These are phyloP conservation scores for Rhinogobius similis DNA, from an alignment of 2,113 vertebrate species.

Conservation along the genomic window DNA sequence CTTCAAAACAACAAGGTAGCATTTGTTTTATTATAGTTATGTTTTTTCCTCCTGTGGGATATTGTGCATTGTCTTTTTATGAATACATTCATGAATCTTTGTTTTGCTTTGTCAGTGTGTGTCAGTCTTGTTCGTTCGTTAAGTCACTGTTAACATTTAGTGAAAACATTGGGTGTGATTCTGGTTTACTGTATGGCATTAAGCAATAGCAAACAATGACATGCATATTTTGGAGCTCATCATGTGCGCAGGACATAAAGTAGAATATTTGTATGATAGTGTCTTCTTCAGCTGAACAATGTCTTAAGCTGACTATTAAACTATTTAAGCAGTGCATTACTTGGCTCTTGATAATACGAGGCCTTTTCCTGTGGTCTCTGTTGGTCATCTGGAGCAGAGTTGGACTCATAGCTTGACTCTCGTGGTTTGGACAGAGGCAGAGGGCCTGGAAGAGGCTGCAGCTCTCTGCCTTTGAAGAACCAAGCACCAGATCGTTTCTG, in stretches of 20 bases:
- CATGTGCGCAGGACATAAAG: not conserved
- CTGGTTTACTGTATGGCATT: not conserved
- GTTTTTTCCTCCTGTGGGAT: not conserved
- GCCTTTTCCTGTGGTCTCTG: constrained; percentile 1
- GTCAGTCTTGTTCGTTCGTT: not conserved
- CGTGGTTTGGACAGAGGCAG: constrained; percentile 81
- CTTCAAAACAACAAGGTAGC: not conserved
- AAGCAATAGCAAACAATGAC: not conserved
- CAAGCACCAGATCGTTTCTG: constrained; percentile 94
- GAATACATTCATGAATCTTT: not conserved
- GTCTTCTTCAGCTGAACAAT: not conserved
- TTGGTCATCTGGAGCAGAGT: constrained; percentile 6
- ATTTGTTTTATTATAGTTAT: not conserved
- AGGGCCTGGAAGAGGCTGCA: constrained; percentile 83
- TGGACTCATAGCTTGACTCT: constrained; percentile 40
- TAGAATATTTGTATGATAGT: not conserved
- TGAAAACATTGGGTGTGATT: not conserved
- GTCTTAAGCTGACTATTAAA: not conserved
- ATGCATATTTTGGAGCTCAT: not conserved
- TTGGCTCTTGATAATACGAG: not conserved
- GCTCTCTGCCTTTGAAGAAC: constrained; percentile 93
- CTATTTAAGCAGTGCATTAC: constrained; percentile 13
- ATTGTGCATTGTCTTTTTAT: not conserved
- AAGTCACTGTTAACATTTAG: not conserved
- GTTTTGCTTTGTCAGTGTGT: not conserved